phyloP scores from a whole-genome alignment of 2,888 invertebrate genomes.

The Mylabris sibirica region DNA sequence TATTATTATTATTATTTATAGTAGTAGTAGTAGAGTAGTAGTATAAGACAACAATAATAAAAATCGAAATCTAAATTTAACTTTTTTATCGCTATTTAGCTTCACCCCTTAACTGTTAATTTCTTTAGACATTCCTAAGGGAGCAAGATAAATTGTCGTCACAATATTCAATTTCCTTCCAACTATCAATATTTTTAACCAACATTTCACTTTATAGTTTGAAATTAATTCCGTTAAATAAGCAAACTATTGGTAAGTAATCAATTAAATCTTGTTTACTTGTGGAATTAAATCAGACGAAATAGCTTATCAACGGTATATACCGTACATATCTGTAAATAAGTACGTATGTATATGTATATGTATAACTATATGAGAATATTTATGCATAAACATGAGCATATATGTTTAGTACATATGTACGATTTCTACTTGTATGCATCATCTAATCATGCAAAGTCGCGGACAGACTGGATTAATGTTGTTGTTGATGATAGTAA shows the following conservation, averaged over 20 bases:
- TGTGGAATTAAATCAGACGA: conserved; percentile 36
- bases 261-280: conserved; percentile 38
- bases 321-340: too few species aligned
- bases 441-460: conserved; percentile 30
- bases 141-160: conserved; percentile 5
- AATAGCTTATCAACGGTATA: conserved; percentile 36
- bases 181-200: conserved; percentile 9
- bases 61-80: neutral
- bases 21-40: neutral
- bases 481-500: conserved; percentile 24
- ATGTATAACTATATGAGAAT: conserved; percentile 16
- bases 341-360: conserved; percentile 31
- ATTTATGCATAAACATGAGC: conserved; percentile 37
- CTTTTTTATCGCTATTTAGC: neutral
- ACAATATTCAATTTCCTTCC: conserved; percentile 10
- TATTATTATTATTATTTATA: neutral
- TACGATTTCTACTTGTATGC: conserved; percentile 32
- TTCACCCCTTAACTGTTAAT: neutral
- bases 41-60: conserved; percentile 2
- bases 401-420: conserved; percentile 22
- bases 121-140: neutral
- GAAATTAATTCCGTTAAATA: conserved; percentile 38
- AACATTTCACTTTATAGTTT: conserved; percentile 14
- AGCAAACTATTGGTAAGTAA: conserved; percentile 39
- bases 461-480: conserved; percentile 31